These are phyloP conservation scores for Sebastes matsubarae DNA, from an alignment of 2,797 vertebrate genomes.

Conservation along the genomic window DNA sequence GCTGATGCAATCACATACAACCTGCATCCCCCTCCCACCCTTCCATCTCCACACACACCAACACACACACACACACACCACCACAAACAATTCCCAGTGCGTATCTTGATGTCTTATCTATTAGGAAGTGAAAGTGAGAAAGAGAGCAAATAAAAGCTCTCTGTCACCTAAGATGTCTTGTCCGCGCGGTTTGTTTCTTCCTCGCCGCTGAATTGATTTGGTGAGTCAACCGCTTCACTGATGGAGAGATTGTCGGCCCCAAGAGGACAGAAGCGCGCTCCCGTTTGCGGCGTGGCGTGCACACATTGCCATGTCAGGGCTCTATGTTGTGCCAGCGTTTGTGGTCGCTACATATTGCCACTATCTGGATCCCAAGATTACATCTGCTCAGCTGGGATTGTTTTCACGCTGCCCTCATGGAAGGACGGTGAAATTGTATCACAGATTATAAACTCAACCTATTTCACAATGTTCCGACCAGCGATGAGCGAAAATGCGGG, in stretches of 20 bases:
- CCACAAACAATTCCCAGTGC: constrained; percentile 63
- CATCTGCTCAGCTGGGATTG: constrained; percentile 65
- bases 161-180: constrained; percentile 73
- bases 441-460: constrained; percentile 60
- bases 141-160: constrained; percentile 74
- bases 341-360: constrained; percentile 47
- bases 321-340: constrained; percentile 47
- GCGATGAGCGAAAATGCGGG: constrained; percentile 27
- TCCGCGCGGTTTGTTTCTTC: constrained; percentile 64
- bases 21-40: constrained; percentile 34
- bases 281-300: constrained; percentile 46
- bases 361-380: constrained; percentile 68
- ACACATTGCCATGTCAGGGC: constrained; percentile 35
- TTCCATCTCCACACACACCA: constrained; percentile 1
- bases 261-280: constrained; percentile 51
- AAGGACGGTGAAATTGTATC: constrained; percentile 55
- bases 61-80: constrained; percentile 1
- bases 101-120: constrained; percentile 78
- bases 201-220: constrained; percentile 70
- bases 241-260: constrained; percentile 69
- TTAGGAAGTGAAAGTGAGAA: constrained; percentile 75
- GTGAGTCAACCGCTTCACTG: constrained; percentile 62
- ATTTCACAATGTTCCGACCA: constrained; percentile 44
- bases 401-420: constrained; percentile 57
- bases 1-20: constrained; percentile 78